Percentiles rank a stretch among this genome's conserved stretches.
These are phyloP conservation scores for Emydocephalus ijimae DNA, from an alignment of 2,113 vertebrate genomes.

Conservation along the genomic window DNA sequence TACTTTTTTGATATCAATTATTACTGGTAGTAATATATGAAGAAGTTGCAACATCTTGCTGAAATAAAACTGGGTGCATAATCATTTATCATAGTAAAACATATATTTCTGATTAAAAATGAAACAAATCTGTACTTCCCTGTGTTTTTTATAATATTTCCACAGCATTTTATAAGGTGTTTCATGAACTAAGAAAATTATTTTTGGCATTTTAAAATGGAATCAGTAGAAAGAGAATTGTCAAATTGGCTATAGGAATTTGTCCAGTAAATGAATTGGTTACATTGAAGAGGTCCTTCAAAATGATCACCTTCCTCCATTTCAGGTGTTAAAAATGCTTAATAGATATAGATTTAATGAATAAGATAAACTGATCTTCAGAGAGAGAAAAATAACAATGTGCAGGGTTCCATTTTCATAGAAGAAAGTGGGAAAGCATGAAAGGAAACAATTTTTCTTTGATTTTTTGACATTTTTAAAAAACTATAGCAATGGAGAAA, in stretches of 20 bases:
- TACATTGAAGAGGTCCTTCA: conserved; percentile 24
- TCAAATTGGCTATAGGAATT: conserved; percentile 9
- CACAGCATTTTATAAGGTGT: conserved; percentile 28
- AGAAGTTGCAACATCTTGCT: conserved; percentile 37
- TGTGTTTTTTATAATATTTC: conserved; percentile 26
- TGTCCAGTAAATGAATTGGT: conserved; percentile 30
- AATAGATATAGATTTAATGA: not conserved
- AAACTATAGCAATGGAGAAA: not conserved
- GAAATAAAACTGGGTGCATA: conserved; percentile 44
- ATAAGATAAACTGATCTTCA: conserved; percentile 13
- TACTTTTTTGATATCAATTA: conserved; percentile 47
- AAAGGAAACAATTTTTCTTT: not conserved
- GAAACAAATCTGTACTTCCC: conserved; percentile 38
- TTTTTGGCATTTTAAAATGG: conserved; percentile 32
- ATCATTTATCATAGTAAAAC: conserved; percentile 36
- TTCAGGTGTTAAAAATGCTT: conserved; percentile 19
- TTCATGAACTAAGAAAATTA: conserved; percentile 30
- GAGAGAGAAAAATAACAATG: conserved; percentile 17
- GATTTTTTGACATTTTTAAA: not conserved
- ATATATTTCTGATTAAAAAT: conserved; percentile 45
- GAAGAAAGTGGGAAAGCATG: not conserved
- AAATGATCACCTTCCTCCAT: conserved; percentile 35
- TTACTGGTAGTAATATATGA: conserved; percentile 3
- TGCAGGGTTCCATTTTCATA: not conserved
- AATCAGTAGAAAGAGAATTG: conserved; percentile 25